These are phyloP conservation scores for Unio pictorum DNA, from an alignment of 2,888 invertebrate genomes.

Conservation along the genomic window DNA sequence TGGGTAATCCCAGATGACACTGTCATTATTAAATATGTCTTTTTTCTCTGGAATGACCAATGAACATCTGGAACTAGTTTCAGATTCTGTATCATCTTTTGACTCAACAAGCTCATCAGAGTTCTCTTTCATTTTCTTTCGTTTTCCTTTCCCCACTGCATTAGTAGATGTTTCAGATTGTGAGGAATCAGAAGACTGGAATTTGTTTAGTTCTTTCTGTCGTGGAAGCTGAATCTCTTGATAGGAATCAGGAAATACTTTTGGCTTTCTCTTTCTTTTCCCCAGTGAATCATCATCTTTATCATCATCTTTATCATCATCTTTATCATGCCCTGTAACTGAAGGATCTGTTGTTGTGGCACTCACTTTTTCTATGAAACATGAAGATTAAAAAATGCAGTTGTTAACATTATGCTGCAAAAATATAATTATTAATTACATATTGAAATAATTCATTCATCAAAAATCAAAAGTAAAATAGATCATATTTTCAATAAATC, in stretches of 20 bases:
- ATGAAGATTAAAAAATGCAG: too few species aligned
- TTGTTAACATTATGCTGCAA: too few species aligned
- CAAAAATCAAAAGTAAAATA: too few species aligned
- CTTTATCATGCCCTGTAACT: neutral
- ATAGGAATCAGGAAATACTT: conserved; percentile 31
- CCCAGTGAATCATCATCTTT: neutral
- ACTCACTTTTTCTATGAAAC: too few species aligned
- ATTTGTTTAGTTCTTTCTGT: neutral
- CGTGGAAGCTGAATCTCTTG: conserved; percentile 11
- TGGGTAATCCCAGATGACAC: conserved; percentile 39
- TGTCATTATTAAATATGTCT: conserved; percentile 18
- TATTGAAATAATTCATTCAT: too few species aligned
- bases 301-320: too few species aligned
- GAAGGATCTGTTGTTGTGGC: too few species aligned
- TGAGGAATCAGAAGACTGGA: too few species aligned
- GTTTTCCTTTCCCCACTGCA: conserved; percentile 6
- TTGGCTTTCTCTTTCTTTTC: conserved; percentile 29
- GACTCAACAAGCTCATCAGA: neutral
- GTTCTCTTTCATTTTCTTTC: conserved; percentile 1
- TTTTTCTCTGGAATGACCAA: neutral
- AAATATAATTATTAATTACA: too few species aligned
- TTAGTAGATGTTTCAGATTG: too few species aligned
- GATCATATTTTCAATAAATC: too few species aligned
- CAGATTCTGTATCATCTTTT: conserved; percentile 5
- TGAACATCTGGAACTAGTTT: neutral